These are phyloP conservation scores for Acrobasis consociella DNA, from an alignment of 2,888 invertebrate genomes.

Conservation along the genomic window DNA sequence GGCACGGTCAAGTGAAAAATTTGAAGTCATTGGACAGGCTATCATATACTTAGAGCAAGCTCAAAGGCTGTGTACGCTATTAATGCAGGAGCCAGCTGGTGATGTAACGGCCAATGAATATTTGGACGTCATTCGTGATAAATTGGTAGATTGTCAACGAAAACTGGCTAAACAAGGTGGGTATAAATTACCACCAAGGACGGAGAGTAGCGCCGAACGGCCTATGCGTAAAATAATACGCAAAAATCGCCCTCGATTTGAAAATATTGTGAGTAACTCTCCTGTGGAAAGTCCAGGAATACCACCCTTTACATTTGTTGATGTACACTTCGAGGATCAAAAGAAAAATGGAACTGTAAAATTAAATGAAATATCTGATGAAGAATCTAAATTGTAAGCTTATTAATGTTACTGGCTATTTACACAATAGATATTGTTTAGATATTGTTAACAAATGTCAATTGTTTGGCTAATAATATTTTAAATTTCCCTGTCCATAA, in stretches of 20 bases:
- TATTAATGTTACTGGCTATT: not conserved
- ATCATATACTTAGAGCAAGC: constrained; percentile 88
- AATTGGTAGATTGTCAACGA: constrained; percentile 73
- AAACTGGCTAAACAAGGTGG: constrained; percentile 68
- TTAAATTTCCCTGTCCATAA: no score
- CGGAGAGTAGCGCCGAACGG: constrained; percentile 55
- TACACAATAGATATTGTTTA: no score
- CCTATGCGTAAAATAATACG: constrained; percentile 44
- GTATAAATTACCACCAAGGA: constrained; percentile 64
- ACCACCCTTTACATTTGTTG: constrained; percentile 65
- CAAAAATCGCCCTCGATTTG: constrained; percentile 59
- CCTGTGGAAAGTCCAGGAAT: constrained; percentile 55
- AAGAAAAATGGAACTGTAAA: constrained; percentile 43
- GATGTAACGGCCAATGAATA: constrained; percentile 80
- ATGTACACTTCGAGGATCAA: constrained; percentile 58
- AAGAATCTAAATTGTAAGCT: constrained; percentile 69
- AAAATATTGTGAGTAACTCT: constrained; percentile 62
- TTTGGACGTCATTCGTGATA: constrained; percentile 78
- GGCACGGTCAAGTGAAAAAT: constrained; percentile 84
- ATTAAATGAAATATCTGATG: constrained; percentile 47
- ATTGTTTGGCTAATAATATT: no score
- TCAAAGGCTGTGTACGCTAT: constrained; percentile 84
- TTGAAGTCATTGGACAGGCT: constrained; percentile 84
- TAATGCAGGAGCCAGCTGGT: constrained; percentile 82
- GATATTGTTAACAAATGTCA: no score